Base-by-base conservation (phyloP, 2,113 vertebrate species). In the Bambusicola thoracicus region DNA sequence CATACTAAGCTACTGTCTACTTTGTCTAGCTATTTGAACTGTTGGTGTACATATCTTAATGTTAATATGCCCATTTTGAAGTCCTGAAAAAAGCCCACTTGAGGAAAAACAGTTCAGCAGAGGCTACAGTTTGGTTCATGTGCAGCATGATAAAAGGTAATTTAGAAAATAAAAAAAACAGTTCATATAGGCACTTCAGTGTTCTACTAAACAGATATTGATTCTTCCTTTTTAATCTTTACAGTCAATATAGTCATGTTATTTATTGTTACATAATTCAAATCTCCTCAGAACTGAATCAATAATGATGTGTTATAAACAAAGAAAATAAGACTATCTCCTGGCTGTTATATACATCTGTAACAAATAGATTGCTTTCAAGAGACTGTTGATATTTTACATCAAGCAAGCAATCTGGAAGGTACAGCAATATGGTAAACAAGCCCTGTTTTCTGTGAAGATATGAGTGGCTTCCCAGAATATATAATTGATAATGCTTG, bases 181-280 rank as follows among this genome's bases (percentile, higher is more conserved):
- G 17, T 32, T 53, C 69, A 40, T 81, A 67, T 56, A 84, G 29
- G 61, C 11, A 41, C 2, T 10, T 78, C 13, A n/a, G 0, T 48
- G 16, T 55, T 69, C 89, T 48, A 34, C 55, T 82, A 72, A 68
- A 12, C 2, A 65, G 11, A 29, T 85, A 87, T 67, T 80, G 32
- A 90, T 94, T 91, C 29, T 79, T 92, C 78, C 29, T 3, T 84
- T 92, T 81, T 89, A 88, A 46, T 74, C 72, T 70, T 74, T 75
- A 30, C 3, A 85, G 59, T 70, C 63, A 83, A 43, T 41, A 70
- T 25, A 78, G 24, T 30, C 53, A 25, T 55, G 51, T 67, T 80
- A 41, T 51, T 91, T 17, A 51, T 74, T 76, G 55, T 15, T 87
- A 13, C 16, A 19, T 44, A 41, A 16, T 91, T 95, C 87, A 73